phyloP scores from a whole-genome alignment of 2,888 invertebrate genomes.

The Sepiola atlantica region DNA sequence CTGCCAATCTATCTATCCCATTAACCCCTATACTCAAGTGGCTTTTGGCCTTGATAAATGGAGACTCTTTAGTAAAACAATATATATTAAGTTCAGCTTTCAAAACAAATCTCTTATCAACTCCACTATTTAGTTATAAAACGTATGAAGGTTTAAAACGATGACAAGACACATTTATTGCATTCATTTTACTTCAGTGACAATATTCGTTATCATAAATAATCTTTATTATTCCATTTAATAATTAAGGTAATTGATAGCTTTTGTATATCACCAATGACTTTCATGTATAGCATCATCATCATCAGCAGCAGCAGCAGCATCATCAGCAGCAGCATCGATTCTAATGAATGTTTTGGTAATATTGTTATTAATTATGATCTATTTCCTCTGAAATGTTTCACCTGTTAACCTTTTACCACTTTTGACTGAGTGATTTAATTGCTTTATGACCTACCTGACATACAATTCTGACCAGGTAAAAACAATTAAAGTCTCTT shows the following conservation, averaged over 20 bases:
- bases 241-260: not conserved
- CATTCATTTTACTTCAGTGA: not conserved
- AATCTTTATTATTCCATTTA: not conserved
- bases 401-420: not conserved
- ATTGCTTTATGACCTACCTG: not conserved
- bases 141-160: not conserved
- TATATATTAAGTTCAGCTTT: too few species aligned
- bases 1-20: too few species aligned
- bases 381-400: not conserved
- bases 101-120: too few species aligned
- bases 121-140: not conserved
- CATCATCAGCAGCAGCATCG: not conserved
- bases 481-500: not conserved
- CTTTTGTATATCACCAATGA: too few species aligned
- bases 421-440: not conserved
- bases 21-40: too few species aligned
- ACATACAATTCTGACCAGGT: not conserved
- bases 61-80: too few species aligned
- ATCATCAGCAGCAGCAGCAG: too few species aligned
- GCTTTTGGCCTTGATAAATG: too few species aligned
- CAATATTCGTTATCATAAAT: not conserved
- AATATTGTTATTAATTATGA: not conserved
- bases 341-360: not conserved
- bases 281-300: too few species aligned
- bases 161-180: not conserved